Percentiles rank a stretch among this genome's conserved stretches.
Evolutionary conservation across 1,140 invertebrate species (phyloP).

Genomic region (Papilio dardanus): DNA sequence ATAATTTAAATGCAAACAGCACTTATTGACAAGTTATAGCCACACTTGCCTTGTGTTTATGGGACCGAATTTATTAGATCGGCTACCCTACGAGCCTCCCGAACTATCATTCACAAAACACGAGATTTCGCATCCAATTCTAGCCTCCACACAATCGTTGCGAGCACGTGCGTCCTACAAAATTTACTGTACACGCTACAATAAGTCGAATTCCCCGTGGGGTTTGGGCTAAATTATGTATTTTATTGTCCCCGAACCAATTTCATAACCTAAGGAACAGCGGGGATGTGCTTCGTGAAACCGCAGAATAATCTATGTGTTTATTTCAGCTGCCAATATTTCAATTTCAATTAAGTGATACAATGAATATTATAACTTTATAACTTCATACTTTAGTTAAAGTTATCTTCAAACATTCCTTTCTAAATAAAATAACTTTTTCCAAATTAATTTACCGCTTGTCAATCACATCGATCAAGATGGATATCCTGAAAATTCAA

Average conservation of each 20-base stretch:
- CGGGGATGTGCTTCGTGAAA: slow-evolving; percentile 48
- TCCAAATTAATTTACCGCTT: slow-evolving; percentile 52
- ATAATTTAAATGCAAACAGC: background rate
- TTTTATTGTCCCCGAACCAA: slow-evolving; percentile 75
- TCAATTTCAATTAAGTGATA: background rate
- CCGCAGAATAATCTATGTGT: slow-evolving; percentile 30
- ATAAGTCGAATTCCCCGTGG: slow-evolving; percentile 61
- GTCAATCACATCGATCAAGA: slow-evolving; percentile 44
- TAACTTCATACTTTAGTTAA: background rate
- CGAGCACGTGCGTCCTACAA: slow-evolving; percentile 69
- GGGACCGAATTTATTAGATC: slow-evolving; percentile 19
- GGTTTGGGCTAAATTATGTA: slow-evolving; percentile 73
- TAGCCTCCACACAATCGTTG: slow-evolving; percentile 54
- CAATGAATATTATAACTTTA: background rate
- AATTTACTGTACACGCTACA: slow-evolving; percentile 72
- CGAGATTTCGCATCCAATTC: slow-evolving; percentile 42
- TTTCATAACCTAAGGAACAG: slow-evolving; percentile 71
- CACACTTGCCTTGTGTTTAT: slow-evolving; percentile 27
- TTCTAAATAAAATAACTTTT: background rate
- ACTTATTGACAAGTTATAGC: slow-evolving; percentile 27
- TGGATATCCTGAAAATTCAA: slow-evolving; percentile 44
- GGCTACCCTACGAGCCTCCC: background rate
- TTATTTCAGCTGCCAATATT: background rate
- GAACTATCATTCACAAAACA: slow-evolving; percentile 37
- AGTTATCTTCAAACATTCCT: background rate